Percentiles rank a stretch among this genome's conserved stretches.
These are phyloP conservation scores for Tangara arthus DNA, from an alignment of 2,797 vertebrate genomes.

Conservation along the genomic window DNA sequence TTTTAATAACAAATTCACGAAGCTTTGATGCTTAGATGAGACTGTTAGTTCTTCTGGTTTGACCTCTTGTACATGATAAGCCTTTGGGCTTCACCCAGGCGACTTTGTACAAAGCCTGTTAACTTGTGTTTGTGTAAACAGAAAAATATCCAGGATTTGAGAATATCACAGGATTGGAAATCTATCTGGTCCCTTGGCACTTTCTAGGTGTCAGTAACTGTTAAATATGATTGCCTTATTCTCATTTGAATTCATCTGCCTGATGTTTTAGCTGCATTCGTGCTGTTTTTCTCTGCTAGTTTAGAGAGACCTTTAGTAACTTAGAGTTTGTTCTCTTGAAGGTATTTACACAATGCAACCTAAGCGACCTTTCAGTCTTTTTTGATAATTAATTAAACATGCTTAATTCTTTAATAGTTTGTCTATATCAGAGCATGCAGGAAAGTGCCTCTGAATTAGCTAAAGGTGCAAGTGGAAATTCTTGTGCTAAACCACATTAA, in stretches of 20 bases:
- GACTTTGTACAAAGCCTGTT: background rate
- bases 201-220: background rate
- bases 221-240: background rate
- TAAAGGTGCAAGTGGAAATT: constrained; percentile 13
- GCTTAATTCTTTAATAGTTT: constrained; percentile 29
- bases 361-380: background rate
- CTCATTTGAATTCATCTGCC: background rate
- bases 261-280: background rate
- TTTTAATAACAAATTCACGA: background rate
- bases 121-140: background rate
- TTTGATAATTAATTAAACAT: constrained; percentile 34
- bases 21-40: background rate
- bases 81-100: background rate
- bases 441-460: constrained; percentile 11
- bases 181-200: background rate
- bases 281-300: background rate
- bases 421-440: background rate
- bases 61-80: background rate
- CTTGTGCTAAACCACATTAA: constrained; percentile 56
- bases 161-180: background rate
- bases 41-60: background rate
- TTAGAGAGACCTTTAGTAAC: background rate
- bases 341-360: background rate
- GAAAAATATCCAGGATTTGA: background rate
- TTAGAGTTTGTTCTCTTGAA: background rate